Conservation (phyloP, 2,888 invertebrate species). For the Brenthis daphne region DNA sequence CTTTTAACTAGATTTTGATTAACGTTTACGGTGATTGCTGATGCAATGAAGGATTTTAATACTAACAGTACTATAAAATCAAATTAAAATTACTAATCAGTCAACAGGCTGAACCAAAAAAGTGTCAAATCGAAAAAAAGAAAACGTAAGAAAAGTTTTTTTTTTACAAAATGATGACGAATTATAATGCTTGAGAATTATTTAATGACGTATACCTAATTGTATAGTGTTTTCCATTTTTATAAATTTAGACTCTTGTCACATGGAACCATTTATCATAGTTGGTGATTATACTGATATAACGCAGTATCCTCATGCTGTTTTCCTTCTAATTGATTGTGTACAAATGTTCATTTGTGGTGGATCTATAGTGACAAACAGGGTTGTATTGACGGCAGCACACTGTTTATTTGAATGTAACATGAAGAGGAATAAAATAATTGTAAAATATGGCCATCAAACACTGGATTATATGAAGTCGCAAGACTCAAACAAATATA, state of each 20-base stretch:
- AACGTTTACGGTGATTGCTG: conserved; percentile 7
- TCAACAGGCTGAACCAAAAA: background rate
- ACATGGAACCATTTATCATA: too few species aligned
- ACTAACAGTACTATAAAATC: conserved; percentile 1
- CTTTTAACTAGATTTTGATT: background rate
- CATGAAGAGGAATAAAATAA: conserved; percentile 3
- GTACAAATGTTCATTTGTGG: conserved; percentile 40
- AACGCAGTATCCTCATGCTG: conserved; percentile 34
- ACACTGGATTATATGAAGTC: too few species aligned
- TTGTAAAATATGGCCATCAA: conserved; percentile 35
- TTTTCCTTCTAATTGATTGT: conserved; percentile 41
- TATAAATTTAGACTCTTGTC: too few species aligned
- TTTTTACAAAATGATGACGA: background rate
- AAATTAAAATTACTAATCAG: conserved; percentile 6
- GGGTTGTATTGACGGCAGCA: conserved; percentile 43
- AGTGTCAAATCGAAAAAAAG: conserved; percentile 1
- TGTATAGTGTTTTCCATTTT: too few species aligned
- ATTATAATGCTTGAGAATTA: background rate
- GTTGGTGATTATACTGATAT: too few species aligned
- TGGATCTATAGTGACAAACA: conserved; percentile 44
- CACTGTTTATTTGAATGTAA: conserved; percentile 40
- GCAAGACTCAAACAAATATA: too few species aligned
- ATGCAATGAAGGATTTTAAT: conserved; percentile 6
- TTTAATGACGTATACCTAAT: too few species aligned
- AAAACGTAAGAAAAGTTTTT: background rate